Evolutionary conservation across 2,797 vertebrate genomes (phyloP).

Genomic region (Todus mexicanus): DNA sequence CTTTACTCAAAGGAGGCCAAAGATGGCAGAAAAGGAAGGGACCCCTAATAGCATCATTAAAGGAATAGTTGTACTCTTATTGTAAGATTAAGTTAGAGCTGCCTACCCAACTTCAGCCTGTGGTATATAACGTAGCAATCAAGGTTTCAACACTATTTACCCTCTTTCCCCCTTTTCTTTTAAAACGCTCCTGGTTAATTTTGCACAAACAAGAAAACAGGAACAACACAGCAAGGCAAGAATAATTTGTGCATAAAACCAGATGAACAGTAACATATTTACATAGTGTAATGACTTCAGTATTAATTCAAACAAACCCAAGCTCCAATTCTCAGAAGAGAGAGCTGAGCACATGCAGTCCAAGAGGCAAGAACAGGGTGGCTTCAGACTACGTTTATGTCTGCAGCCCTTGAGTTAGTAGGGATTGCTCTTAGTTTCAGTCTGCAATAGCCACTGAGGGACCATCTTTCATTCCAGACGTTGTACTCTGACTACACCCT

Average conservation of each 20-base stretch:
- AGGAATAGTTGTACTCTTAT: background rate
- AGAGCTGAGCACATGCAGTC: background rate
- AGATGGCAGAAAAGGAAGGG: conserved; percentile 7
- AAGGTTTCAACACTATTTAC: conserved; percentile 47
- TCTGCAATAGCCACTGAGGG: background rate
- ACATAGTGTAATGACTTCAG: conserved; percentile 52
- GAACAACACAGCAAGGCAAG: conserved; percentile 43
- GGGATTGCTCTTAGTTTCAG: background rate
- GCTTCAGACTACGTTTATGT: conserved; percentile 10
- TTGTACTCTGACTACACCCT: background rate
- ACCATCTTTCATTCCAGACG: background rate
- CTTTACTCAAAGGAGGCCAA: background rate
- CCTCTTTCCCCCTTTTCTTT: background rate
- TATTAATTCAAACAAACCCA: conserved; percentile 60
- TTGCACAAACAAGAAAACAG: conserved; percentile 51
- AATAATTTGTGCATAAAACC: conserved; percentile 61
- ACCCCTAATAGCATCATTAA: background rate
- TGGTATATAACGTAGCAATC: conserved; percentile 6
- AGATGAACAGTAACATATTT: conserved; percentile 55
- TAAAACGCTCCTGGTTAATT: conserved; percentile 30
- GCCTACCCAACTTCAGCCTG: background rate
- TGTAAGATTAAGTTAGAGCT: background rate
- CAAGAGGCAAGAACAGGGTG: conserved; percentile 50
- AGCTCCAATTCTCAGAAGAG: conserved; percentile 40
- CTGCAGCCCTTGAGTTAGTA: background rate